A percentile compares a stretch with the other conserved stretches of the same genome.
These are phyloP conservation scores for Hydropsyche tenuis DNA, from an alignment of 1,140 invertebrate genomes.

Conservation along the genomic window DNA sequence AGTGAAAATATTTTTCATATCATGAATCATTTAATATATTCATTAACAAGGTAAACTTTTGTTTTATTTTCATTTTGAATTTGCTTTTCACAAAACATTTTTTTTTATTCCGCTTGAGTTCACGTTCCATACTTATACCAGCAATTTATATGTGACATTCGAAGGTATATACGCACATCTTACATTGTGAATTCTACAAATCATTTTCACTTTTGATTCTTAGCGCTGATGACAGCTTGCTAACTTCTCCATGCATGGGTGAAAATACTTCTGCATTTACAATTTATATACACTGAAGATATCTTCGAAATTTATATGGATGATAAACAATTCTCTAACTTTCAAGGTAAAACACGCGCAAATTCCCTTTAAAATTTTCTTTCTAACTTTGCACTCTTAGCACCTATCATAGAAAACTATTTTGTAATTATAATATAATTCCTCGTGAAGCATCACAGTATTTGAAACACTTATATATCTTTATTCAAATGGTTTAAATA, in stretches of 20 bases:
- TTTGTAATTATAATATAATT: too few relatives aligned
- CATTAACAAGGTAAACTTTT: background rate
- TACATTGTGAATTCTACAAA: constrained; percentile 24
- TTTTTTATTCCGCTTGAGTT: background rate
- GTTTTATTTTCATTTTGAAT: background rate
- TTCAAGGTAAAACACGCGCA: constrained; percentile 19
- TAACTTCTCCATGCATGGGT: constrained; percentile 44
- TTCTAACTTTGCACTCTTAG: background rate
- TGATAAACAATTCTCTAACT: constrained; percentile 22
- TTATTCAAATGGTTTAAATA: too few relatives aligned
- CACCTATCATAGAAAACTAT: background rate
- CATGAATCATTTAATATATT: background rate
- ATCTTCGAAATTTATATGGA: constrained; percentile 31
- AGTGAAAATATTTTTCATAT: too few relatives aligned
- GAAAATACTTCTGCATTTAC: constrained; percentile 28
- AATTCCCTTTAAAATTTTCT: background rate
- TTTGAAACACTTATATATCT: too few relatives aligned
- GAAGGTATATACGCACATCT: background rate
- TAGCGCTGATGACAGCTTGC: constrained; percentile 52
- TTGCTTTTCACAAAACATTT: background rate
- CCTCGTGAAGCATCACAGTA: too few relatives aligned
- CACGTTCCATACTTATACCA: background rate
- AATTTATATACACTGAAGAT: constrained; percentile 25
- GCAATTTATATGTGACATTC: constrained; percentile 4
- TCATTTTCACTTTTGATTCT: constrained; percentile 48